These are phyloP conservation scores for Macrophya alboannulata DNA, from an alignment of 2,888 invertebrate species.

Conservation along the genomic window DNA sequence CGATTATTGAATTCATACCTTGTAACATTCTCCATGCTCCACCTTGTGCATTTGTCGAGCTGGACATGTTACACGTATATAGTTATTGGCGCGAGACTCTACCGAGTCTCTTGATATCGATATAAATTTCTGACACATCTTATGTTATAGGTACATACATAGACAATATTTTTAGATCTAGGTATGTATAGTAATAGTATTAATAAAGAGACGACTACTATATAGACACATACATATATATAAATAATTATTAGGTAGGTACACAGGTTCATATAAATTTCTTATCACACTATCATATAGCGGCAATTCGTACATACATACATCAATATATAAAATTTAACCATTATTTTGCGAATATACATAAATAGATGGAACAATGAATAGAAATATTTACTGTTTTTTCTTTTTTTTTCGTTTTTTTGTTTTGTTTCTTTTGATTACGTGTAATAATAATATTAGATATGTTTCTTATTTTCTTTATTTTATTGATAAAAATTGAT, in stretches of 20 bases:
- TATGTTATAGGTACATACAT: not conserved
- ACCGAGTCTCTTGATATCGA: too few species aligned
- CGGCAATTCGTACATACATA: constrained; percentile 24
- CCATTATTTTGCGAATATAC: not conserved
- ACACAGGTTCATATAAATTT: constrained; percentile 11
- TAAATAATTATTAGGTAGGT: not conserved
- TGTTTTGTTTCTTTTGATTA: not conserved
- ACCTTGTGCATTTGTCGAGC: constrained; percentile 26
- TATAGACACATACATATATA: not conserved
- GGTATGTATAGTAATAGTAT: not conserved
- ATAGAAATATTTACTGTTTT: not conserved
- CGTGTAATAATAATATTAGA: constrained; percentile 27
- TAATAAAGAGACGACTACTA: not conserved
- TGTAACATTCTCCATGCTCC: constrained; percentile 20
- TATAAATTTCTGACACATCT: not conserved
- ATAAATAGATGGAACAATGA: not conserved
- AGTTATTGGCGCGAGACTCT: too few species aligned
- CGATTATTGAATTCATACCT: not conserved
- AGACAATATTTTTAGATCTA: constrained; percentile 2
- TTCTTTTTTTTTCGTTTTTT: not conserved
- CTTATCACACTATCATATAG: not conserved
- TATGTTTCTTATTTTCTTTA: constrained; percentile 34
- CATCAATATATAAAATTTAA: constrained; percentile 33
- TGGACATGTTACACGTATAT: not conserved
- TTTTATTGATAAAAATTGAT: constrained; percentile 26